Base-by-base conservation (phyloP, 2,888 invertebrate species). In the Caenorhabditis sinica region DNA sequence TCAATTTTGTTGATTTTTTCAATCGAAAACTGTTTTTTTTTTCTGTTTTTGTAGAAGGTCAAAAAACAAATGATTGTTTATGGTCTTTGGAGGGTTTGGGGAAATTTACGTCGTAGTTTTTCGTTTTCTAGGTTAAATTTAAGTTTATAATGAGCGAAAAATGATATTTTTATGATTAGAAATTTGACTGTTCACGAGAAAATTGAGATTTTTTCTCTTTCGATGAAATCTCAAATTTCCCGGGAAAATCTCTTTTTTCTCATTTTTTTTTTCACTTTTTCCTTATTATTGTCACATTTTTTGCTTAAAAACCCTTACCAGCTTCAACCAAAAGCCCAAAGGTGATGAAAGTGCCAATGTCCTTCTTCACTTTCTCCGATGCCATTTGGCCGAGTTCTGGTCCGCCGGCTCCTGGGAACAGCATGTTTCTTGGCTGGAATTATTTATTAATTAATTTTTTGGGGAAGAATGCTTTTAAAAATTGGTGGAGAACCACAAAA, bases 311-410 rank as follows among this genome's bases (percentile, higher is more conserved):
- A 28, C 2, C 9, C 83, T 73, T 71, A 85, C 85, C 85, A 25
- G 77, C 77, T 82, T 85, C 85, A 49, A 85, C 82, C 11, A 85
- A 51, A n/a, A 85, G 73, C 58, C 82, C 85, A 17, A 85, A 85
- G 2, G 76, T 85, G 68, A 85, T 79, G 40, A 85, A 85, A 8
- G 85, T 85, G 58, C 85, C 80, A 25, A 77, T 61, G 45, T 85
- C 85, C 63, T 80, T 81, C 20, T 82, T 81, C 49, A 82, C 85
- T 20, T 85, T 85, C 36, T 85, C 82, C 69, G 76, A 66, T 6
- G 85, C 85, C 68, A 85, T 85, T 74, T 77, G 82, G 51, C 74
- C 85, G 53, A 85, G 74, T 82, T 85, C 85, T 65, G 81, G 77
- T 49, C 85, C 82, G 30, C 85, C 85, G 49, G 85, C 85, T 49